Evolutionary conservation across 2,113 vertebrate genomes (phyloP).

Genomic region (Siniperca knerii): DNA sequence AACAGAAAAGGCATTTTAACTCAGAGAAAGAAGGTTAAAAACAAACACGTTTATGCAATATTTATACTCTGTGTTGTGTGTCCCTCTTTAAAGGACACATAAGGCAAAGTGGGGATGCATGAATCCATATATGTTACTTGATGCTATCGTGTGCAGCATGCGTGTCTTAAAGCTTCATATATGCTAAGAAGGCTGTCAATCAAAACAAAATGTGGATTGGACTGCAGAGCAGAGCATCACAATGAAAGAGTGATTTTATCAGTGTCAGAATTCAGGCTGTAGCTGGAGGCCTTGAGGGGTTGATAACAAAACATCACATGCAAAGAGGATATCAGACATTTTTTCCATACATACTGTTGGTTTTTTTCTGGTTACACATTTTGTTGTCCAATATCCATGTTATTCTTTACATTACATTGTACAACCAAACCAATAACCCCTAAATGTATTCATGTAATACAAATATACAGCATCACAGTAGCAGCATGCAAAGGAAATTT

Average conservation of each 20-base stretch:
- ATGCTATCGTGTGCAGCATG: conserved; percentile 48
- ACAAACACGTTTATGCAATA: conserved; percentile 2
- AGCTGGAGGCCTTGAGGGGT: conserved; percentile 11
- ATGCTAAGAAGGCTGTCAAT: conserved; percentile 18
- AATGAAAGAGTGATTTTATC: conserved; percentile 32
- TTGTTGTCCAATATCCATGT: conserved; percentile 8
- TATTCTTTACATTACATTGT: not conserved
- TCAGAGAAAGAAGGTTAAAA: conserved; percentile 12
- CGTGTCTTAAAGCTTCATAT: conserved; percentile 13
- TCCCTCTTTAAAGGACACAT: conserved; percentile 17
- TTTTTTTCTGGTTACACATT: not conserved
- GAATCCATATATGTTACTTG: not conserved
- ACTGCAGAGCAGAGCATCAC: conserved; percentile 38
- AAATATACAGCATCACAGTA: conserved; percentile 59
- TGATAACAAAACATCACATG: conserved; percentile 46
- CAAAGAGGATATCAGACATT: conserved; percentile 35
- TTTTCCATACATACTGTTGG: not conserved
- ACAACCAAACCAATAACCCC: conserved; percentile 8
- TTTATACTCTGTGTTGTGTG: conserved; percentile 19
- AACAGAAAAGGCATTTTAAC: conserved; percentile 53
- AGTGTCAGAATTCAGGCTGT: conserved; percentile 19
- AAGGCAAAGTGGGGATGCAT: conserved; percentile 18
- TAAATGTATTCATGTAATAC: conserved; percentile 14
- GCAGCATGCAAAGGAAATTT: conserved; percentile 53
- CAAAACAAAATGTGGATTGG: conserved; percentile 34